Base-by-base conservation (phyloP, 2,797 vertebrate species). In the Oryzias sinensis region DNA sequence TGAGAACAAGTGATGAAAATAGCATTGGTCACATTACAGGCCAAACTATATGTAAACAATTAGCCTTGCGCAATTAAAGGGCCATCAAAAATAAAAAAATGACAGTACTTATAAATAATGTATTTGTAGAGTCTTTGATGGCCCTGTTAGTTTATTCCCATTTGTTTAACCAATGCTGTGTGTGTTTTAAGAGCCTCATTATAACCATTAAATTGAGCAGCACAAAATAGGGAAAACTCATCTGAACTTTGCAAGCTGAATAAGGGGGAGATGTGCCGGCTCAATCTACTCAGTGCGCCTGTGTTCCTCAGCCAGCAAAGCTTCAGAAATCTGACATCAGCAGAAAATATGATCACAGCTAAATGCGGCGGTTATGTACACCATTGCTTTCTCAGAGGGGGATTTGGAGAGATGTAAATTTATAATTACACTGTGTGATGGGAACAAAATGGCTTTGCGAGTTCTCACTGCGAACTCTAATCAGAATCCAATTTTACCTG, bases 131-230 rank as follows among this genome's bases (percentile, higher is more conserved):
- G 66, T 64, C 56, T 24, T 70, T 64, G 69, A 78, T 70, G 70
- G 76, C 65, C 49, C 60, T 55, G 62, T 80, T 79, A 82, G 78
- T 81, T 69, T 61, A 75, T 84, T 79, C 33, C 66, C 64, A 77
- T 63, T 87, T 81, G 76, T 81, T 76, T n/a, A 9, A 9, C 8
- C 18, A 80, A 82, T 76, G 72, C 68, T 76, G 79, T 82, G 80
- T 83, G 75, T 80, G 77, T 83, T 84, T 82, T n/a, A 83, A 87
- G 81, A 83, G 77, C 61, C 65, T 77, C 76, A 77, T 88, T 86
- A 84, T 76, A 83, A 64, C 50, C 71, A 81, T 73, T 78, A 77
- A 83, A 81, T 84, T 76, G 76, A 81, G 61, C 68, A 22, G 44
- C 49, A 62, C 74, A 74, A 76, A 80, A 75, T 62, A 18, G 55